phyloP scores from a whole-genome alignment of 2,888 invertebrate species.

The Drosophila mimetica region DNA sequence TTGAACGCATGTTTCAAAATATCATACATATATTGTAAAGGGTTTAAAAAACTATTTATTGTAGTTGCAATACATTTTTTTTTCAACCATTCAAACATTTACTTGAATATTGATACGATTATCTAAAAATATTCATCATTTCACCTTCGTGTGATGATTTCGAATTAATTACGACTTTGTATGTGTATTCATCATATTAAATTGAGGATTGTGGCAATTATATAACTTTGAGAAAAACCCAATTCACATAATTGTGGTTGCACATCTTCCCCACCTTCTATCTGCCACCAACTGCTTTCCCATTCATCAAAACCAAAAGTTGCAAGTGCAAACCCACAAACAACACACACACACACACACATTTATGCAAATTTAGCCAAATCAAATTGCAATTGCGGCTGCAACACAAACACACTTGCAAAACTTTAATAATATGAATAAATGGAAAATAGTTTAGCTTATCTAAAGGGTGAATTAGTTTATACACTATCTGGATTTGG shows the following conservation, averaged over 20 bases:
- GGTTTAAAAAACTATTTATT: too few species aligned
- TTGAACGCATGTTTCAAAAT: too few species aligned
- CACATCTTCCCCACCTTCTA: slow-evolving; percentile 8
- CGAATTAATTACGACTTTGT: background rate
- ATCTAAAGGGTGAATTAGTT: slow-evolving; percentile 2
- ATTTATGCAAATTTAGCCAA: slow-evolving; percentile 54
- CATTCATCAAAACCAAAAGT: slow-evolving; percentile 39
- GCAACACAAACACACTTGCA: slow-evolving; percentile 2
- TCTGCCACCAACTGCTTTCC: slow-evolving; percentile 24
- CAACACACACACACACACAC: slow-evolving; percentile 14
- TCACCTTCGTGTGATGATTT: too few species aligned
- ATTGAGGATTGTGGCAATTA: slow-evolving; percentile 1
- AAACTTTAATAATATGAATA: slow-evolving; percentile 24
- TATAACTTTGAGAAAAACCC: slow-evolving; percentile 2
- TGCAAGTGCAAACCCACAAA: slow-evolving; percentile 24
- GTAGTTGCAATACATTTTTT: too few species aligned
- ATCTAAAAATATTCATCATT: too few species aligned
- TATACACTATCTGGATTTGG: slow-evolving; percentile 6
- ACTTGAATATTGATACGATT: too few species aligned
- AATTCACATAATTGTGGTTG: background rate
- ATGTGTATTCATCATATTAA: background rate
- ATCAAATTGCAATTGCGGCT: slow-evolving; percentile 56
- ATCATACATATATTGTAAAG: too few species aligned
- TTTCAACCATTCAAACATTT: too few species aligned
- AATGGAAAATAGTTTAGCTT: slow-evolving; percentile 3